phyloP scores from a whole-genome alignment of 1,140 invertebrate genomes.

The Lasaia peninsularis region DNA sequence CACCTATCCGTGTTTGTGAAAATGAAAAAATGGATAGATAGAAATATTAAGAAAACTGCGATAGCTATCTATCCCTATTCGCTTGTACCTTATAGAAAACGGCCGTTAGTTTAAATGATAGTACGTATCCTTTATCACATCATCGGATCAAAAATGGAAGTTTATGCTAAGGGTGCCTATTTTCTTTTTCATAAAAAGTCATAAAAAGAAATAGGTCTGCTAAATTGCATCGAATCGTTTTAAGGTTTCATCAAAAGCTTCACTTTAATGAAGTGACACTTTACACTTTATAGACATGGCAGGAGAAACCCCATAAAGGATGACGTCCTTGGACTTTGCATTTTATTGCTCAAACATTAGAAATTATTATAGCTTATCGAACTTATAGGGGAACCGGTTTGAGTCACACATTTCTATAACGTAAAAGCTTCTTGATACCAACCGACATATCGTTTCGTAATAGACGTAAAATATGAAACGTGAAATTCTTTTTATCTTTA shows the following conservation, averaged over 20 bases:
- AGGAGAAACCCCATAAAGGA: conserved; percentile 5
- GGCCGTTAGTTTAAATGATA: too few relatives aligned
- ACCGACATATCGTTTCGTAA: background rate
- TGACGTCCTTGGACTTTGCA: background rate
- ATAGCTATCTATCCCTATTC: too few relatives aligned
- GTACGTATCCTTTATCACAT: too few relatives aligned
- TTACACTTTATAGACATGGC: conserved; percentile 22
- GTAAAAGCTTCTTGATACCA: background rate
- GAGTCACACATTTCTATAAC: background rate
- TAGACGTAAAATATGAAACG: background rate
- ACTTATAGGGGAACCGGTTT: background rate
- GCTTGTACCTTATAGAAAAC: too few relatives aligned
- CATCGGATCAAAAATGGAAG: too few relatives aligned
- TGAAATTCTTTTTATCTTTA: too few relatives aligned
- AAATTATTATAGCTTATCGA: background rate
- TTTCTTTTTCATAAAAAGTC: too few relatives aligned
- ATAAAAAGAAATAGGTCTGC: background rate
- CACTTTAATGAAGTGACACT: conserved; percentile 55
- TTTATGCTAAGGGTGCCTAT: too few relatives aligned
- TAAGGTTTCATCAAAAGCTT: conserved; percentile 53
- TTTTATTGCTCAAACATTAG: background rate
- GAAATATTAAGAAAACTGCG: too few relatives aligned
- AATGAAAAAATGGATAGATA: too few relatives aligned
- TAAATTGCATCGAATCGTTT: conserved; percentile 30
- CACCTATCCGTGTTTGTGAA: too few relatives aligned